Percentiles rank a stretch among this genome's conserved stretches.
These are phyloP conservation scores for Callochromis pleurospilus DNA, from an alignment of 2,113 vertebrate genomes.

Conservation along the genomic window DNA sequence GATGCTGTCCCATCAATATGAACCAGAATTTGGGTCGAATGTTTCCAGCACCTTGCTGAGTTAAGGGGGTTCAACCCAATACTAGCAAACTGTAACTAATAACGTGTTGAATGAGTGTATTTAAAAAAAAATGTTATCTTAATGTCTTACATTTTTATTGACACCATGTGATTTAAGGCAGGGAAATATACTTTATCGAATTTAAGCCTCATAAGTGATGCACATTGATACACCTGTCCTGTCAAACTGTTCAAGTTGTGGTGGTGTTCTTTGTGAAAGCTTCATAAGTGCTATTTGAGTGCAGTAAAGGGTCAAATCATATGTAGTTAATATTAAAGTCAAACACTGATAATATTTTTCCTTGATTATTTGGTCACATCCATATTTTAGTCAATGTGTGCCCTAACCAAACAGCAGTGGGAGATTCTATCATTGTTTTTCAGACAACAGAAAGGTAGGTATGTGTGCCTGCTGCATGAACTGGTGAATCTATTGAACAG, in stretches of 20 bases:
- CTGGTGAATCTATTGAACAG: background rate
- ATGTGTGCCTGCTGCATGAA: background rate
- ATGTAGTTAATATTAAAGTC: background rate
- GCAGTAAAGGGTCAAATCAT: background rate
- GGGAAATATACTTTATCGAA: background rate
- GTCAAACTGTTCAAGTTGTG: background rate
- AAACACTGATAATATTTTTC: background rate
- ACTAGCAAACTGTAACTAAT: background rate
- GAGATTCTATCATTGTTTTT: background rate
- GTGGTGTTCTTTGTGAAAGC: background rate
- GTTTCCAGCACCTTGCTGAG: background rate
- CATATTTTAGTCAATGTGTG: background rate
- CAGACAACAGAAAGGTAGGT: background rate
- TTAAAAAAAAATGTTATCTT: background rate
- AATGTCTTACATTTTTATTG: background rate
- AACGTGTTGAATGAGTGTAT: background rate
- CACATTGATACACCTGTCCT: background rate
- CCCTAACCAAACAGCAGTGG: background rate
- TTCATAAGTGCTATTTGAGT: background rate
- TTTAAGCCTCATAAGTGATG: background rate
- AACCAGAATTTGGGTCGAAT: background rate
- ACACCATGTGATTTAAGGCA: background rate
- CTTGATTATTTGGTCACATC: background rate
- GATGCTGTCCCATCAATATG: background rate
- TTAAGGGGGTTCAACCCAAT: background rate